Conservation (phyloP, 2,113 vertebrate species). For the Chloebia gouldiae region DNA sequence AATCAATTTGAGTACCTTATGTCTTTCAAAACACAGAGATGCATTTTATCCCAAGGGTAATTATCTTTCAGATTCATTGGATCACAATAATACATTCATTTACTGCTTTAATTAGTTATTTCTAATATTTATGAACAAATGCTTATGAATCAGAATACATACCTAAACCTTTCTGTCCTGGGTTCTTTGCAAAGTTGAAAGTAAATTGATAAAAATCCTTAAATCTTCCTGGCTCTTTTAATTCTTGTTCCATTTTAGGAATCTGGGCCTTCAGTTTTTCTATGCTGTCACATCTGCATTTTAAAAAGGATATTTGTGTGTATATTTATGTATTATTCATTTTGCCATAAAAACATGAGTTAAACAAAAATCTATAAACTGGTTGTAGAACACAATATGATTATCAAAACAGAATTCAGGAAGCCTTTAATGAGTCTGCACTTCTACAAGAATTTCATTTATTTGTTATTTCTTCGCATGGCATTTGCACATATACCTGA, state of each 20-base stretch:
- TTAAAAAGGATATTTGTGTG: slow-evolving; percentile 34
- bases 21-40: neutral
- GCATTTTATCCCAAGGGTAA: neutral
- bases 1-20: neutral
- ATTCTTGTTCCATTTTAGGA: slow-evolving; percentile 89
- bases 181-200: slow-evolving; percentile 90
- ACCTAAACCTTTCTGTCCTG: slow-evolving; percentile 88
- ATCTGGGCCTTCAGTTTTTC: slow-evolving; percentile 87
- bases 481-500: neutral
- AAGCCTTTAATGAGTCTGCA: neutral
- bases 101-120: neutral
- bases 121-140: neutral
- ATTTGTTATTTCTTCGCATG: neutral
- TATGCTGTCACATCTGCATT: slow-evolving; percentile 86
- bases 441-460: neutral
- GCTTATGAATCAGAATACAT: slow-evolving; percentile 66
- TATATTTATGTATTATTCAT: neutral
- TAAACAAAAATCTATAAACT: neutral
- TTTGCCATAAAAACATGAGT: neutral
- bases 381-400: neutral
- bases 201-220: slow-evolving; percentile 92
- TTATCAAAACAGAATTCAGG: neutral
- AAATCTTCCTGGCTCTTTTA: slow-evolving; percentile 87
- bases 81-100: neutral
- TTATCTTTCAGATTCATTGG: neutral